Evolutionary conservation across 2,797 vertebrate species (phyloP).

Genomic region (Sardinella longiceps): DNA sequence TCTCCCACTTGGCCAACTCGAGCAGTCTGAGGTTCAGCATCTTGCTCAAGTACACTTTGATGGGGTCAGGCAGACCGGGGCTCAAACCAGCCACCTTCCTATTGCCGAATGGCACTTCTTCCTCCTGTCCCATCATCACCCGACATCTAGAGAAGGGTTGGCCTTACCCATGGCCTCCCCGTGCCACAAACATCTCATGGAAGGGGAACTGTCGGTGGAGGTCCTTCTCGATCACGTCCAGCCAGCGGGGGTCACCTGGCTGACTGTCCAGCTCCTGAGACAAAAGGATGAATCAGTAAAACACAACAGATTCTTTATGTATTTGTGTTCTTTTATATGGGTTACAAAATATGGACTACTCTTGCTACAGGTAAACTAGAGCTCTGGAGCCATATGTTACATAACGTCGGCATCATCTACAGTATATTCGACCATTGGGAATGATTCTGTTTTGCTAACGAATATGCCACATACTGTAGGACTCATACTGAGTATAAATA

Average conservation of each 20-base stretch:
- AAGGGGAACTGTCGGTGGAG: conserved; percentile 98
- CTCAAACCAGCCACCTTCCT: too few species aligned
- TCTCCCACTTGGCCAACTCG: too few species aligned
- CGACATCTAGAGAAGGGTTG: neutral
- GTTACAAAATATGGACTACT: neutral
- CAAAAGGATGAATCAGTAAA: conserved; percentile 19
- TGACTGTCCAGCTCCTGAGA: conserved; percentile 85
- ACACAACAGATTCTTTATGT: neutral
- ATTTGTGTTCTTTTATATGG: neutral
- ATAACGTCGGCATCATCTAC: too few species aligned
- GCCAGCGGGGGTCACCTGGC: conserved; percentile 90
- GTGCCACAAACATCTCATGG: conserved; percentile 96
- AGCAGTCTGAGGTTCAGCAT: too few species aligned
- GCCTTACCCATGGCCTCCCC: conserved; percentile 91
- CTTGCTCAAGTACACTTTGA: too few species aligned
- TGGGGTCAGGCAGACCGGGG: too few species aligned
- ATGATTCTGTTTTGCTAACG: too few species aligned
- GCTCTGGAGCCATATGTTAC: neutral
- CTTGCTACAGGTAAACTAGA: neutral
- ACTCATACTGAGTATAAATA: too few species aligned
- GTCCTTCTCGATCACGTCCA: conserved; percentile 93
- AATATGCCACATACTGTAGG: too few species aligned
- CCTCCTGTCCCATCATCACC: too few species aligned
- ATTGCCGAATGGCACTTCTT: too few species aligned
- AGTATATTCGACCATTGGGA: too few species aligned